These are phyloP conservation scores for Ia io DNA, from an alignment of 2,113 vertebrate genomes.

Conservation along the genomic window DNA sequence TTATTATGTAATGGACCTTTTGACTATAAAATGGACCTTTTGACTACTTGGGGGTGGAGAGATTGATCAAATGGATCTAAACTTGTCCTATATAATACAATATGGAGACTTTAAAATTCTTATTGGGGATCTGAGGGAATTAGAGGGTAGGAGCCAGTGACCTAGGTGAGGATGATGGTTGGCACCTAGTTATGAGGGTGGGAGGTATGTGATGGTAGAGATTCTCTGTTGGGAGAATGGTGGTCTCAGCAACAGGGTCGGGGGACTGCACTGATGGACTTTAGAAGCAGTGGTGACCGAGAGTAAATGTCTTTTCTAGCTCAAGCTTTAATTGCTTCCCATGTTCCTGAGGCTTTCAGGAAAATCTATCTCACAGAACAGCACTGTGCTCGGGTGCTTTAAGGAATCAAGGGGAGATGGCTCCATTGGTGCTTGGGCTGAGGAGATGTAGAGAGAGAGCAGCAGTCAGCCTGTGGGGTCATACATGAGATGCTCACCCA, in stretches of 20 bases:
- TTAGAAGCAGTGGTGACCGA: background rate
- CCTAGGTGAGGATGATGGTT: background rate
- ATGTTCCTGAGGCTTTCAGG: background rate
- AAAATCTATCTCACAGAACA: background rate
- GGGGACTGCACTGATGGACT: too few relatives aligned
- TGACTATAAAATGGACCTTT: background rate
- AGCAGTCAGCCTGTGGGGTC: background rate
- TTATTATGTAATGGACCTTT: background rate
- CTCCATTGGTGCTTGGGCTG: background rate
- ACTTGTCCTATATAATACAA: background rate
- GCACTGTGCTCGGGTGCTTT: background rate
- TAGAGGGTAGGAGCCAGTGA: background rate
- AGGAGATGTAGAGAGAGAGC: background rate
- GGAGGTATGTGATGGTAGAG: background rate
- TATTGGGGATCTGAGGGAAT: background rate
- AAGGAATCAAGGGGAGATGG: background rate
- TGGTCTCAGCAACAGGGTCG: background rate
- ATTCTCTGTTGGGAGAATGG: background rate
- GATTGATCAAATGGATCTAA: background rate
- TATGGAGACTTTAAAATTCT: background rate
- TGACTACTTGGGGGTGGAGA: background rate
- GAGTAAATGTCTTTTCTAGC: background rate
- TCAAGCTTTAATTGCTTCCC: background rate
- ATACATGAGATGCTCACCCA: background rate
- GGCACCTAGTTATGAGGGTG: background rate